phyloP scores from a whole-genome alignment of 2,113 vertebrate genomes.

The Fulica atra region DNA sequence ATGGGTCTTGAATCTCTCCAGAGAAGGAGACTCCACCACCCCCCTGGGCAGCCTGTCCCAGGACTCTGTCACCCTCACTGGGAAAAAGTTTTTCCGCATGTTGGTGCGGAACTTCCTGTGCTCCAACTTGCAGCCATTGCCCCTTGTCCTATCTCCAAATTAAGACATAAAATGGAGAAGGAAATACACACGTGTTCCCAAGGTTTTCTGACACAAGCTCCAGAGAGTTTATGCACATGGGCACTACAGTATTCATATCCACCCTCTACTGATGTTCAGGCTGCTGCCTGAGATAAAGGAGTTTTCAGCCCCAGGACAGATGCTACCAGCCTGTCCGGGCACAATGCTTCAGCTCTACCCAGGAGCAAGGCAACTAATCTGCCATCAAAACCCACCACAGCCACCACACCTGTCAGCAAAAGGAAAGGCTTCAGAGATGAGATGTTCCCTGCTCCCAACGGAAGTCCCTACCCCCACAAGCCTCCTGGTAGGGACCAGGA shows the following conservation, averaged over 20 bases:
- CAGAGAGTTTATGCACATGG: not conserved
- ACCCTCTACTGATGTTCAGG: not conserved
- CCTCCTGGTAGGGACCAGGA: not conserved
- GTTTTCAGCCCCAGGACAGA: not conserved
- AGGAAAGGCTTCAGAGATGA: not conserved
- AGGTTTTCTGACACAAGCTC: not conserved
- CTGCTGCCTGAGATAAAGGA: not conserved
- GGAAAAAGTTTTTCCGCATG: too few relatives aligned
- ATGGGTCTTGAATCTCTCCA: too few relatives aligned
- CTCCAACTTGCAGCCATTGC: too few relatives aligned
- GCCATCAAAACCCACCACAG: not conserved
- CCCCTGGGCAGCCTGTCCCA: too few relatives aligned
- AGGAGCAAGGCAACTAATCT: not conserved
- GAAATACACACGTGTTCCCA: not conserved
- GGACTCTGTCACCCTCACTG: too few relatives aligned
- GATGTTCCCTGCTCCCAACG: not conserved
- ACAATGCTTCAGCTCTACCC: not conserved
- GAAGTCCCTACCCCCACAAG: not conserved
- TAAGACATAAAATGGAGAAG: not conserved
- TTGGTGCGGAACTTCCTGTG: too few relatives aligned
- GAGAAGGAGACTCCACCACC: too few relatives aligned
- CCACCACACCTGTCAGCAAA: not conserved
- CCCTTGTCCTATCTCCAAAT: too few relatives aligned
- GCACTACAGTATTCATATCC: not conserved
- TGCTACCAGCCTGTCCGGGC: not conserved